phyloP scores from a whole-genome alignment of 1,140 invertebrate genomes.

The Chelonus insularis region DNA sequence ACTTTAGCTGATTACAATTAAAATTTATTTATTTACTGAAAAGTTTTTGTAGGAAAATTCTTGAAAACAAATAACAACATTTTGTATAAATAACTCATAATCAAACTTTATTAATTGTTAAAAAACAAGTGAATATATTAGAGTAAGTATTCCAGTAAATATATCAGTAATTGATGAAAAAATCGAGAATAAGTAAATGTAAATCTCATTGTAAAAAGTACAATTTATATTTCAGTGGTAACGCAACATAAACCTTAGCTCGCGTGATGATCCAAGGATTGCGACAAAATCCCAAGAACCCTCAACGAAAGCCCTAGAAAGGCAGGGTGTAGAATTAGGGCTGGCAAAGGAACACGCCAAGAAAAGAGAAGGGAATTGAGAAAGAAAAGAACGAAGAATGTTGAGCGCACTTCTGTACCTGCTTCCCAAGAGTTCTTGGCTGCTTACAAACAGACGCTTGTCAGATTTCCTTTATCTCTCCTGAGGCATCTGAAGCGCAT shows the following conservation, averaged over 20 bases:
- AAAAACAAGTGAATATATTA: too few species aligned
- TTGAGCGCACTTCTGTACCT: slow-evolving; percentile 40
- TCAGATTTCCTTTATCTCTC: slow-evolving; percentile 60
- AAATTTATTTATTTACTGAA: too few species aligned
- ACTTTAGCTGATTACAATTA: too few species aligned
- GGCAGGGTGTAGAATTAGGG: slow-evolving; percentile 25
- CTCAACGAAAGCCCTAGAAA: slow-evolving; percentile 21
- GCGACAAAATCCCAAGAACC: slow-evolving; percentile 21
- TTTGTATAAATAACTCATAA: too few species aligned
- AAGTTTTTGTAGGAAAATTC: too few species aligned
- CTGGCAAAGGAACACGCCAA: slow-evolving; percentile 27
- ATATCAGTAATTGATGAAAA: too few species aligned
- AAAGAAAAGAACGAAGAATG: slow-evolving; percentile 10
- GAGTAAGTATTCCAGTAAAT: too few species aligned
- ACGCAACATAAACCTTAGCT: slow-evolving; percentile 6
- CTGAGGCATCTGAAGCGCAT: slow-evolving; percentile 46
- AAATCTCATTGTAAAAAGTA: too few species aligned
- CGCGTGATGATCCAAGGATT: slow-evolving; percentile 27
- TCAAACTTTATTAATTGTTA: too few species aligned
- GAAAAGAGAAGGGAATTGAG: background rate
- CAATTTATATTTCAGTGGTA: background rate
- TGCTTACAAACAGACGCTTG: slow-evolving; percentile 57
- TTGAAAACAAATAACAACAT: too few species aligned
- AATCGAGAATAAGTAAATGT: too few species aligned
- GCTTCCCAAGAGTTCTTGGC: slow-evolving; percentile 38